phyloP scores from a whole-genome alignment of 2,797 vertebrate genomes.

The Pangasius mekongensis region DNA sequence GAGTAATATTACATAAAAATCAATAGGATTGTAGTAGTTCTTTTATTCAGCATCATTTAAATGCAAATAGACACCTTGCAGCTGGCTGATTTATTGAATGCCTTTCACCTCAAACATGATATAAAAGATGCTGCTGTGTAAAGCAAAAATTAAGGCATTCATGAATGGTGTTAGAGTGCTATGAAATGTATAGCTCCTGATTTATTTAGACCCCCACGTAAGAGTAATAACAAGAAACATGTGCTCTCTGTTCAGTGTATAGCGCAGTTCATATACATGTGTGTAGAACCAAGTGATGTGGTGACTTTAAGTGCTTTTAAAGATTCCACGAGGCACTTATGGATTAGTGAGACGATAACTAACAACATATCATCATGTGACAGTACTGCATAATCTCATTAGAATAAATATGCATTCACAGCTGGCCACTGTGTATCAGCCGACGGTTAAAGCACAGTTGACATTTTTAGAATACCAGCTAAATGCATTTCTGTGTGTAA shows the following conservation, averaged over 20 bases:
- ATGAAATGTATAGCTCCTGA: background rate
- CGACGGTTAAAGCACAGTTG: background rate
- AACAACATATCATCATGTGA: background rate
- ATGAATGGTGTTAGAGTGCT: background rate
- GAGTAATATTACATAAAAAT: background rate
- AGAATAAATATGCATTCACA: background rate
- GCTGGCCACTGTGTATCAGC: background rate
- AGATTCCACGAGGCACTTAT: background rate
- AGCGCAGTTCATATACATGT: background rate
- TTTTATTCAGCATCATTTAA: slow-evolving; percentile 29
- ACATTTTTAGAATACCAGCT: background rate
- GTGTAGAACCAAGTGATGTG: background rate
- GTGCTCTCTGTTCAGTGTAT: background rate
- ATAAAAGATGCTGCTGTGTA: slow-evolving; percentile 19
- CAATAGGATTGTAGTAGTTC: background rate
- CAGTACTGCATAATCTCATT: background rate
- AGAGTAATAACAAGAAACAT: background rate
- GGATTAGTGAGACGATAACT: background rate
- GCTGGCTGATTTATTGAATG: slow-evolving; percentile 55
- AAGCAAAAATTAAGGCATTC: background rate
- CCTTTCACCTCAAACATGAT: slow-evolving; percentile 51
- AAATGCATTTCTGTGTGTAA: background rate
- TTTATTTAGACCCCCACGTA: background rate
- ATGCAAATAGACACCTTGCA: slow-evolving; percentile 49
- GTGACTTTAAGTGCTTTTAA: background rate